phyloP scores from a whole-genome alignment of 1,140 invertebrate genomes.

The Augochlora pura region DNA sequence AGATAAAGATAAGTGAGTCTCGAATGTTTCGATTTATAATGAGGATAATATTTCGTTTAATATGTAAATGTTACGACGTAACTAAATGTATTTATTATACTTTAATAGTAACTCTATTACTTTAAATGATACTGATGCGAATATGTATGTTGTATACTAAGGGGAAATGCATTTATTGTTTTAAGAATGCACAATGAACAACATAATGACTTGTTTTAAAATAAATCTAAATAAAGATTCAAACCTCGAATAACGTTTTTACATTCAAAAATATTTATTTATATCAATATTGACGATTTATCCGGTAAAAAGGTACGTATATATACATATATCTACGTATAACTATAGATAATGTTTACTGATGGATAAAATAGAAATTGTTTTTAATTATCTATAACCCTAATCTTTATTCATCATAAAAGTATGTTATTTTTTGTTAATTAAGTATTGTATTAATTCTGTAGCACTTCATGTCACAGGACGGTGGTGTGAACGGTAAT shows the following conservation, averaged over 20 bases:
- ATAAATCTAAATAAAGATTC: not conserved
- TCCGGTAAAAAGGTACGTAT: not conserved
- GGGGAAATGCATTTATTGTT: not conserved
- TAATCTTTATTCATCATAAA: no score
- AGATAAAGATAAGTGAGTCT: not conserved
- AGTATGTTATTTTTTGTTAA: not conserved
- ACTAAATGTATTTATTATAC: not conserved
- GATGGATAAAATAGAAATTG: no score
- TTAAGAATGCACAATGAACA: not conserved
- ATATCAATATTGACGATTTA: not conserved
- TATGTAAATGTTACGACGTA: not conserved
- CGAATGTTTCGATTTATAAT: constrained; percentile 27
- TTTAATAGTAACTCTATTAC: not conserved
- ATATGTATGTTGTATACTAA: not conserved
- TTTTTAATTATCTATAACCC: no score
- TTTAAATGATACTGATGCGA: not conserved
- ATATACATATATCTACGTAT: not conserved
- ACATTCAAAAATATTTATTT: not conserved
- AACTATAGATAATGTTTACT: not conserved
- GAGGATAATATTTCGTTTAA: not conserved
- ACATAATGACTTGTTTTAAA: not conserved
- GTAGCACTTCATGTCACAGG: not conserved
- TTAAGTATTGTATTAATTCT: not conserved
- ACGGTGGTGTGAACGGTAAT: not conserved
- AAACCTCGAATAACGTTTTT: not conserved